A percentile compares a stretch with the other conserved stretches of the same genome.
These are phyloP conservation scores for Amitus sp. DNA, from an alignment of 2,888 invertebrate species.

Conservation along the genomic window DNA sequence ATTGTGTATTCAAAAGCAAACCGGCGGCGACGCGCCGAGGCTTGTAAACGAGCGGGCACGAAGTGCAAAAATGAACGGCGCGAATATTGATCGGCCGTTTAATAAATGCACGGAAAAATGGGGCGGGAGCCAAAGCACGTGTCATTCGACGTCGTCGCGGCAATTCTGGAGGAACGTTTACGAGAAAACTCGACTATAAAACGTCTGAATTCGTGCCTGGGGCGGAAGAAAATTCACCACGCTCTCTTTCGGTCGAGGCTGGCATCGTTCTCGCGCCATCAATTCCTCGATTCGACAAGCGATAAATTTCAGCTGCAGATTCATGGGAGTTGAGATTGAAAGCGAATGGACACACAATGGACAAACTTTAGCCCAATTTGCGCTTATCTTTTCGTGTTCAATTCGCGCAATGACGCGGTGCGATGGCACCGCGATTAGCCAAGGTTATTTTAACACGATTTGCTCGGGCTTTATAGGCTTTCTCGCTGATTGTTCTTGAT, in stretches of 20 bases:
- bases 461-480: conserved; percentile 38
- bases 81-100: conserved; percentile 1
- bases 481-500: conserved; percentile 32
- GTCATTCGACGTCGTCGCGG: conserved; percentile 31
- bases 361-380: conserved; percentile 20
- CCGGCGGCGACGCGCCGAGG: conserved; percentile 11
- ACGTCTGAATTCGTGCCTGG: conserved; percentile 2
- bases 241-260: no score
- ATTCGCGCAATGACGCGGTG: conserved; percentile 16
- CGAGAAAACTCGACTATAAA: conserved; percentile 14
- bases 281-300: no score
- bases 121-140: conserved; percentile 7
- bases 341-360: conserved; percentile 5
- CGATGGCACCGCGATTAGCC: conserved; percentile 33
- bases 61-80: conserved; percentile 3
- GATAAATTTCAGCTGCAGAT: no score
- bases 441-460: conserved; percentile 40
- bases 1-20: conserved; percentile 22
- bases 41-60: conserved; percentile 19
- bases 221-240: conserved; percentile 3
- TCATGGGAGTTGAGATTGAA: no score
- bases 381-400: conserved; percentile 25
- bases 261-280: no score
- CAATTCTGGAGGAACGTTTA: conserved; percentile 20
- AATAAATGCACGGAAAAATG: background rate